Evolutionary conservation across 1,140 invertebrate species (phyloP).

Genomic region (Lasioglossum albipes): DNA sequence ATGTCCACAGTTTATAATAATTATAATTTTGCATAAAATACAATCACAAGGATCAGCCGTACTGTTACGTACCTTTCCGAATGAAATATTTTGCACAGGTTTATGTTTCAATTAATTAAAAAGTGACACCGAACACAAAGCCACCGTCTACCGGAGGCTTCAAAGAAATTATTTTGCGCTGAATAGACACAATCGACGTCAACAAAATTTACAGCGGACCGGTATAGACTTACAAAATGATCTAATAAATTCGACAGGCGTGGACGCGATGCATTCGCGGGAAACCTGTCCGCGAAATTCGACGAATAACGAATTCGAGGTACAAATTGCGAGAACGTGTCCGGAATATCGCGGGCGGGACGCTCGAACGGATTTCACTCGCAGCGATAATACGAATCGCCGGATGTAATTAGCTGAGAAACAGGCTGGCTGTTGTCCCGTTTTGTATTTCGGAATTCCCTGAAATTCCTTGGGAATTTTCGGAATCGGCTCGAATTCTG

Average conservation of each 20-base stretch:
- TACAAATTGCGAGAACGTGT: conserved; percentile 20
- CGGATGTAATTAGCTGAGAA: conserved; percentile 7
- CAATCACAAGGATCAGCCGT: too few species aligned
- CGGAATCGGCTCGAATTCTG: neutral
- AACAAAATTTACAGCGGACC: too few species aligned
- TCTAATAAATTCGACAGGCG: neutral
- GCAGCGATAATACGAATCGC: conserved; percentile 11
- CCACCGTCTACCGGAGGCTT: too few species aligned
- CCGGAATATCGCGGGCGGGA: neutral
- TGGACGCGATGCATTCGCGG: neutral
- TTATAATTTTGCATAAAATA: too few species aligned
- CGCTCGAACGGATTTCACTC: conserved; percentile 4
- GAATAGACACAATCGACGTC: too few species aligned
- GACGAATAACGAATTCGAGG: conserved; percentile 3
- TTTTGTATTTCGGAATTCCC: neutral
- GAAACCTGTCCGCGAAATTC: neutral
- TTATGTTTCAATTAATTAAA: too few species aligned
- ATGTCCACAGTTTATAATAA: too few species aligned
- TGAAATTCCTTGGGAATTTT: neutral
- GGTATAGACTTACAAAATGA: neutral
- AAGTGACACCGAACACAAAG: too few species aligned
- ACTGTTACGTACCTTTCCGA: too few species aligned
- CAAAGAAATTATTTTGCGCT: too few species aligned
- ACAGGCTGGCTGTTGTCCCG: neutral
- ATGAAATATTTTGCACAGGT: too few species aligned